Base-by-base conservation (phyloP, 1,140 invertebrate genomes). In the Pectinophora gossypiella region DNA sequence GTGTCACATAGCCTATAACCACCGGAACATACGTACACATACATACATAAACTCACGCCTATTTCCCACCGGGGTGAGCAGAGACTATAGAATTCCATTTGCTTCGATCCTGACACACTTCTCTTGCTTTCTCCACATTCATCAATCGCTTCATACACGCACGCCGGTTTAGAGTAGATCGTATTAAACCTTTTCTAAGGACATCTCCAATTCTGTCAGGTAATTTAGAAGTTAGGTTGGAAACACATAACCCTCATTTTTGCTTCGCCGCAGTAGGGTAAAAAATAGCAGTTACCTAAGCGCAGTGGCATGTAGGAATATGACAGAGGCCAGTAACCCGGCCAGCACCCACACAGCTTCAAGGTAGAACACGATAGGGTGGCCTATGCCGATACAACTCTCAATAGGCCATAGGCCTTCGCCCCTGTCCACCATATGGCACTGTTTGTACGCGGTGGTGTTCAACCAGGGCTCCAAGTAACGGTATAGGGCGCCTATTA, bases 331-430 rank as follows among this genome's bases (percentile, higher is more conserved):
- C 18, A 92, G 92, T 0, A 94, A 46, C 0, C 91, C 91, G 36
- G 94, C 91, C 19, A 91, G 85, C 20, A 88, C 59, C 91, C 94
- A 95, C 0, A 94, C 90, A 6, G 88, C 88, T 62, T 92, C 90
- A 36, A 94, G 71, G 72, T 95, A 96, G 85, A 95, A 95, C 72
- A 93, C 93, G 35, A 92, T 88, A 1, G 94, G 94, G 48, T 94
- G 92, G 7, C 91, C 92, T 3, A 94, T 60, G n/a, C 94, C 94
- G 70, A 94, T 92, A 76, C 95, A 96, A 64, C 94, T 96, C 56
- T 90, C 88, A 1, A 96, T 90, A 0, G 78, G 68, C 0, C 47
- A 48, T 32, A 32, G 27, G 0, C 56, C 68, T 0, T 54, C 56
- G 0, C 72, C 76, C 2, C 81, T 44, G 36, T 68, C 57, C 3